These are phyloP conservation scores for Odobenus rosmarus DNA, from an alignment of 2,113 vertebrate species.

Conservation along the genomic window DNA sequence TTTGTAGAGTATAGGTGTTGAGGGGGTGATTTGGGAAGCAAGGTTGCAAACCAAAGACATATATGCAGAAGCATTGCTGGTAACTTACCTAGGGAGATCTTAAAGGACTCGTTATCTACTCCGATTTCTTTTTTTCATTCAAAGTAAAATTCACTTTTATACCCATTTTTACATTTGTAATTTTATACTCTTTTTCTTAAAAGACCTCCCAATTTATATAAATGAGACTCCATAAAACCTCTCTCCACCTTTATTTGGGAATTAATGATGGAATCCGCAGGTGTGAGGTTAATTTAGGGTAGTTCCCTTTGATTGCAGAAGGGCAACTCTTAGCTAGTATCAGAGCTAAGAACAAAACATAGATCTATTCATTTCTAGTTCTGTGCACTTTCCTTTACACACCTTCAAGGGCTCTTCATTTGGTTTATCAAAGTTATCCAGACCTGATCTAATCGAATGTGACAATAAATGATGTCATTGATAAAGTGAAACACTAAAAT, in stretches of 20 bases:
- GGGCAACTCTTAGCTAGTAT: neutral
- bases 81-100: neutral
- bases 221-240: neutral
- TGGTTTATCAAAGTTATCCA: conserved; percentile 32
- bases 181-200: neutral
- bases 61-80: neutral
- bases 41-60: neutral
- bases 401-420: conserved; percentile 33
- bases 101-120: neutral
- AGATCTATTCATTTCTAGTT: neutral
- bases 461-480: conserved; percentile 77
- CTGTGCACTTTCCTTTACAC: neutral
- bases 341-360: neutral
- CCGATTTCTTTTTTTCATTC: neutral
- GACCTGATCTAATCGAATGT: conserved; percentile 76
- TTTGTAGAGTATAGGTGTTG: neutral
- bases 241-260: neutral
- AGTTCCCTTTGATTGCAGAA: neutral
- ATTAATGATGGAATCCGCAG: neutral
- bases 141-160: neutral
- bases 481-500: conserved; percentile 75
- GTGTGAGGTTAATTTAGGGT: neutral
- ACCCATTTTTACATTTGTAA: neutral
- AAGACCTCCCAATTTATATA: neutral
- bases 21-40: neutral